A percentile compares a stretch with the other conserved stretches of the same genome.
Evolutionary conservation across 2,113 vertebrate species (phyloP).

Genomic region (Ammodramus savannarum): DNA sequence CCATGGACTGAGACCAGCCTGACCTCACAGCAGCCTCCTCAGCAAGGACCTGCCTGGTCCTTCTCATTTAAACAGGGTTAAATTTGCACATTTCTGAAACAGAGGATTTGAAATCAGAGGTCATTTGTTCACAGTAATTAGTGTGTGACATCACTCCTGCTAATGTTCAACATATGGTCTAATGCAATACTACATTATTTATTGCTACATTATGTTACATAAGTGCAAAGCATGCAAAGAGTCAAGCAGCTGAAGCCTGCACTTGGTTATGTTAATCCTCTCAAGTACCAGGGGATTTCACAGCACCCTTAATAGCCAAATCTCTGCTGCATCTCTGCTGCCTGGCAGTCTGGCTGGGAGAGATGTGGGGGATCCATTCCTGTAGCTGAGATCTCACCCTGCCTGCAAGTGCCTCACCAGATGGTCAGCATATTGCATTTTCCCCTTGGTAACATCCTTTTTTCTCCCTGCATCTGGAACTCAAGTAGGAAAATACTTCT

Average conservation of each 20-base stretch:
- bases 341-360: conserved; percentile 18
- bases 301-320: conserved; percentile 30
- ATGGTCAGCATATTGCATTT: conserved; percentile 66
- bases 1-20: not conserved
- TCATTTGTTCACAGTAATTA: conserved; percentile 1
- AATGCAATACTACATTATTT: not conserved
- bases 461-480: conserved; percentile 49
- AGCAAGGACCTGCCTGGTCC: not conserved
- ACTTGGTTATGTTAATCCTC: conserved; percentile 15
- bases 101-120: not conserved
- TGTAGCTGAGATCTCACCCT: conserved; percentile 64
- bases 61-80: not conserved
- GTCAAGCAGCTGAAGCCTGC: not conserved
- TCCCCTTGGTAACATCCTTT: conserved; percentile 55
- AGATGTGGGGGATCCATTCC: conserved; percentile 57
- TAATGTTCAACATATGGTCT: not conserved
- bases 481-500: conserved; percentile 59
- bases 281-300: not conserved
- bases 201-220: not conserved
- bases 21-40: not conserved
- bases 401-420: conserved; percentile 59
- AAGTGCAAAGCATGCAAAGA: not conserved
- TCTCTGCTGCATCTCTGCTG: conserved; percentile 20
- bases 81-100: not conserved
- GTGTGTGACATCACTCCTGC: not conserved